Percentiles rank a stretch among this genome's conserved stretches.
Conservation (phyloP, 2,113 vertebrate species). For the Garra rufa region DNA sequence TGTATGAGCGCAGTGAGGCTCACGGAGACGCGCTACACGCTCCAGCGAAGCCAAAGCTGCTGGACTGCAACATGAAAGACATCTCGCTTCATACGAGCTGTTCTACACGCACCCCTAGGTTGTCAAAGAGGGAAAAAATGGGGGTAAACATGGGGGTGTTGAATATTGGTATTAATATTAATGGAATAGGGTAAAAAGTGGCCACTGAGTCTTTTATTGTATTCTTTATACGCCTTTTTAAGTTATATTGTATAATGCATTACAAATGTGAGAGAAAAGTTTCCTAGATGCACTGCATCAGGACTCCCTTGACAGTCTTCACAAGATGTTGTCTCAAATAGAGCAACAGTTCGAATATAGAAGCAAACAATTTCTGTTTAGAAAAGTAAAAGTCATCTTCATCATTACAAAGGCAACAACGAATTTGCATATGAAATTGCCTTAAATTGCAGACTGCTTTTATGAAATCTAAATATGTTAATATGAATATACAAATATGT, state of each 20-base stretch:
- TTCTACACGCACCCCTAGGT: constrained; percentile 71
- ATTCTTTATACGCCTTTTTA: not conserved
- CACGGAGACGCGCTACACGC: constrained; percentile 56
- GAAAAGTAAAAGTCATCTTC: not conserved
- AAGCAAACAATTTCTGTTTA: not conserved
- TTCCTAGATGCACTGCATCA: constrained; percentile 1
- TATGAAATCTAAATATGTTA: not conserved
- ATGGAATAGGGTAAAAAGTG: constrained; percentile 62
- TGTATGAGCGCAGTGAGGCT: constrained; percentile 65
- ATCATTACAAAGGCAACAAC: not conserved
- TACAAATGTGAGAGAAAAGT: not conserved
- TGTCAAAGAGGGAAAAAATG: constrained; percentile 65
- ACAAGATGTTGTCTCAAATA: not conserved
- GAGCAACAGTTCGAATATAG: not conserved
- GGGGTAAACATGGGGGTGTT: constrained; percentile 48
- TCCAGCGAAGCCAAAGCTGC: constrained; percentile 68
- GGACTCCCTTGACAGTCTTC: not conserved
- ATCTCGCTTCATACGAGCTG: constrained; percentile 70
- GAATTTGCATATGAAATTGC: not conserved
- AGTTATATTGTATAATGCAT: not conserved
- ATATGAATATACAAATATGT: not conserved
- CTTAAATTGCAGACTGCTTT: not conserved
- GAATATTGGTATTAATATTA: constrained; percentile 68
- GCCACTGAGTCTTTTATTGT: constrained; percentile 9
- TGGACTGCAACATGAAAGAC: constrained; percentile 78